Percentiles rank a stretch among this genome's conserved stretches.
phyloP scores from a whole-genome alignment of 2,888 invertebrate species.

The Rhaphigaster nebulosa region DNA sequence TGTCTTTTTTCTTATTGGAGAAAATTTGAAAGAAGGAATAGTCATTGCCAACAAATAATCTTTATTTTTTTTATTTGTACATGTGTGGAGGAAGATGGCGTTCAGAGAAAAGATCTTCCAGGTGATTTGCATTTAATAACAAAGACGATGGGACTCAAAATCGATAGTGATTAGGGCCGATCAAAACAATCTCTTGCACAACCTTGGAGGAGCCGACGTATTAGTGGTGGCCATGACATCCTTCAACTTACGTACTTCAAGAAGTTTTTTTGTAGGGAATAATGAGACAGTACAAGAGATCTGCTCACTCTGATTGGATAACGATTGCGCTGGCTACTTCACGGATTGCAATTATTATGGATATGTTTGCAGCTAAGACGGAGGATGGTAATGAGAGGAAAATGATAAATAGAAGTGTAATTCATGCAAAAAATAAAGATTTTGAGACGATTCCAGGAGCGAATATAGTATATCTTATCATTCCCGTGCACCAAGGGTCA shows the following conservation, averaged over 20 bases:
- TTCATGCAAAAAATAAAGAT: not conserved
- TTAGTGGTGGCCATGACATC: constrained; percentile 43
- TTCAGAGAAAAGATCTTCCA: not conserved
- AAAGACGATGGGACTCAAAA: not conserved
- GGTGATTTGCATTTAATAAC: not conserved
- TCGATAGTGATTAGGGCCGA: not conserved
- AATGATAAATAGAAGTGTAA: not conserved
- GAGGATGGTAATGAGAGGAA: not conserved
- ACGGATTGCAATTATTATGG: not conserved
- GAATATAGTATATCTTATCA: not conserved
- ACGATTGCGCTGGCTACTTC: not conserved
- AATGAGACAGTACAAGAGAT: not conserved
- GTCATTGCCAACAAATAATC: not conserved
- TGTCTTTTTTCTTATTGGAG: not conserved
- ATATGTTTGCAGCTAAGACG: not conserved
- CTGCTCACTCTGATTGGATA: not conserved
- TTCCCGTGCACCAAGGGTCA: no score
- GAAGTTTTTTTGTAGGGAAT: not conserved
- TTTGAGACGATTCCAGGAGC: not conserved
- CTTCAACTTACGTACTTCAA: constrained; percentile 43
- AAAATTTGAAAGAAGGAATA: not conserved
- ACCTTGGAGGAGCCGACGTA: constrained; percentile 33
- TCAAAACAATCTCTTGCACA: constrained; percentile 45
- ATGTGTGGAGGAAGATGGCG: not conserved
- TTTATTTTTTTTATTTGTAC: not conserved